Percentiles rank a stretch among this genome's conserved stretches.
phyloP scores from a whole-genome alignment of 2,113 vertebrate genomes.

The Sigmodon hispidus region DNA sequence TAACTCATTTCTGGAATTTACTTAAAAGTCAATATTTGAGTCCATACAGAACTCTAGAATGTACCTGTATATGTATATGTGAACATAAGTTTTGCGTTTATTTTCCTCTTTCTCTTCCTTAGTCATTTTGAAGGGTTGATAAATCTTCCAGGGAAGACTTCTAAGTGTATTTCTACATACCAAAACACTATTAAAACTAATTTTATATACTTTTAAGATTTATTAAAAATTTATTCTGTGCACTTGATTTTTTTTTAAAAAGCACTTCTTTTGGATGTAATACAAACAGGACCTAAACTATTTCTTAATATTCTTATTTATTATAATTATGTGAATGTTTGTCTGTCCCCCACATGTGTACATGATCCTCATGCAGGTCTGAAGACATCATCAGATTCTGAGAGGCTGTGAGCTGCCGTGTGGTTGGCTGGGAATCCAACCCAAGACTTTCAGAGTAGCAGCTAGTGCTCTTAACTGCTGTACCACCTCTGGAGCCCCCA shows the following conservation, averaged over 20 bases:
- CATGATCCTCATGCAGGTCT: neutral
- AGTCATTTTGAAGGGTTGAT: neutral
- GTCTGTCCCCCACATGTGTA: neutral
- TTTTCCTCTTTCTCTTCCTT: neutral
- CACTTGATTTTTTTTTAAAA: conserved; percentile 28
- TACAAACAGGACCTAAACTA: neutral
- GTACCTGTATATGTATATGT: neutral
- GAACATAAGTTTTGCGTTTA: neutral
- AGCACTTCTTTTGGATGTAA: conserved; percentile 10
- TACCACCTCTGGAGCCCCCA: too few species aligned
- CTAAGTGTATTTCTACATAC: neutral
- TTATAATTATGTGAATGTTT: neutral
- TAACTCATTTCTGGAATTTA: neutral
- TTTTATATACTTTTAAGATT: conserved; percentile 22
- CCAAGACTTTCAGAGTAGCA: neutral
- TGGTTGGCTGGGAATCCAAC: neutral
- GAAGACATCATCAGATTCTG: neutral
- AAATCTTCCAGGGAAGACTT: neutral
- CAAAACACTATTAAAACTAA: neutral
- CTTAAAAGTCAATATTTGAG: neutral
- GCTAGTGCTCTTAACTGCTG: neutral
- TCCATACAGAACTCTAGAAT: neutral
- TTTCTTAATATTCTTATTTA: conserved; percentile 10
- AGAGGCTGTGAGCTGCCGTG: neutral
- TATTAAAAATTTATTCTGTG: neutral